Base-by-base conservation (phyloP, 2,888 invertebrate genomes). In the Habrosyne pyritoides region DNA sequence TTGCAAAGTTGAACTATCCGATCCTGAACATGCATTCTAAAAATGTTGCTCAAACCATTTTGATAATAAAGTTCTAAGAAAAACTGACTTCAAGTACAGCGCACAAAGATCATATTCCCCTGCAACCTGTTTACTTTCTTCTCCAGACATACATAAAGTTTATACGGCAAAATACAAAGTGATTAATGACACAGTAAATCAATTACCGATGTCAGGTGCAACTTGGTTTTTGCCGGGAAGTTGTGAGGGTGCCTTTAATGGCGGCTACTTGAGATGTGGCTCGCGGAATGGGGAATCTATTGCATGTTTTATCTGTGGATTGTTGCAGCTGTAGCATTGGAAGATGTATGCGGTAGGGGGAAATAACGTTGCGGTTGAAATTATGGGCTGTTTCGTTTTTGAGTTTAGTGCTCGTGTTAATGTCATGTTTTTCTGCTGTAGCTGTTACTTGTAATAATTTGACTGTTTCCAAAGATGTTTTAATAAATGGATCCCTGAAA, bases 151-250 rank as follows among this genome's bases (percentile, higher is more conserved):
- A 42, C 42, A 67, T 69, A 70, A 75, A 81, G 66, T 77, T 79
- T 73, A 66, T 73, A 77, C 69, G 71, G 75, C 70, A 69, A 77
- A 77, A 77, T 79, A 74, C 73, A 76, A 73, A 73, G 85, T 89
- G 89, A 89, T 89, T 85, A 89, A 88, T 87, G 86, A 77, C 70
- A 68, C 78, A 78, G 83, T 88, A 84, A 86, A 87, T 89, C 89
- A 89, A 89, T 89, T 89, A 87, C 81, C 60, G 76, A 76, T 84
- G 89, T 87, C 89, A 87, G 89, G 84, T 87, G 87, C 87, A 89
- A 80, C 76, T 76, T 73, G 73, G 77, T 85, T 85, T 83, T 86
- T 86, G 83, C 79, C 69, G 73, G 67, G 55, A 73, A 73, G 66
- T 74, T 72, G 65, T 64, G 61, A 73, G 76, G 75, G 75, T 71